Conservation (phyloP, 2,888 invertebrate genomes). For the Agonopterix heracliana region DNA sequence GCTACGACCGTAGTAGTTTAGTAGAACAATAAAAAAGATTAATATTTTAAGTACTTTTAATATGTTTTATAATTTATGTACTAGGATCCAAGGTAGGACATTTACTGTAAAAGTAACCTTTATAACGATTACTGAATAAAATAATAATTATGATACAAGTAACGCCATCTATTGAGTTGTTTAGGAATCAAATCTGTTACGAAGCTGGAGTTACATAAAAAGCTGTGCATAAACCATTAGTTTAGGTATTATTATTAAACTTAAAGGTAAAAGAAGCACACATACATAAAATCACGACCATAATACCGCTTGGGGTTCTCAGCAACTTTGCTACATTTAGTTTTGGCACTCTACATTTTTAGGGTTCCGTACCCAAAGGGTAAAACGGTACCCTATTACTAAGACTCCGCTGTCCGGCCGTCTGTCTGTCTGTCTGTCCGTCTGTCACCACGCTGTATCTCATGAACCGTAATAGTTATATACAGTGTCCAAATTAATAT, state of each 20-base stretch:
- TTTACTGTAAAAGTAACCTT: neutral
- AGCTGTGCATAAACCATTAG: neutral
- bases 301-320: no score
- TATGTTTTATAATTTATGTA: neutral
- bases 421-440: no score
- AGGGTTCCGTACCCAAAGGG: neutral
- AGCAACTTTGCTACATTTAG: neutral
- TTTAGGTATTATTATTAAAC: neutral
- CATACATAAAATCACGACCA: no score
- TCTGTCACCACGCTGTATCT: no score
- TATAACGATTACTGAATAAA: no score
- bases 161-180: slow-evolving; percentile 30
- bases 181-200: neutral
- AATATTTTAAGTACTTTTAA: neutral
- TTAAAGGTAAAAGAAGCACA: neutral
- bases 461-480: no score
- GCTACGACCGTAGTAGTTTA: slow-evolving; percentile 13
- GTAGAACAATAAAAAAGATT: neutral
- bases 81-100: neutral
- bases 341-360: no score
- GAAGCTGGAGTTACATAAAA: neutral
- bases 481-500: no score
- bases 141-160: slow-evolving; percentile 16
- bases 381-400: no score
- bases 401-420: no score